These are phyloP conservation scores for Heptranchias perlo DNA, from an alignment of 2,113 vertebrate genomes.

Conservation along the genomic window DNA sequence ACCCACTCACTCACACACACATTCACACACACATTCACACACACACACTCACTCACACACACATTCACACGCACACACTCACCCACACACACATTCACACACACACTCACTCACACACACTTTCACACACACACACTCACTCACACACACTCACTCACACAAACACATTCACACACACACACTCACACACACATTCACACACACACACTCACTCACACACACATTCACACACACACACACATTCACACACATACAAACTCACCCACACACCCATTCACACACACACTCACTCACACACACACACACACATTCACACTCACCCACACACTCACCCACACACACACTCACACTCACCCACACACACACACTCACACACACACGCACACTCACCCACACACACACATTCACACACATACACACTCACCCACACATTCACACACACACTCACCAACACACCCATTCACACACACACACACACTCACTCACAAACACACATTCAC, in stretches of 20 bases:
- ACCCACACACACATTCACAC: neutral
- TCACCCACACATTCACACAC: neutral
- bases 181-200: neutral
- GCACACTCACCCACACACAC: neutral
- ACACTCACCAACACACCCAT: neutral
- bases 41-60: neutral
- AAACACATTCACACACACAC: too few relatives aligned
- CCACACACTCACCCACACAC: neutral
- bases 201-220: neutral
- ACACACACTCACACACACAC: neutral
- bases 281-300: too few relatives aligned
- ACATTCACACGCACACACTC: neutral
- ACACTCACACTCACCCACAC: neutral
- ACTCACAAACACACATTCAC: too few relatives aligned
- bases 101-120: neutral
- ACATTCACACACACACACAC: too few relatives aligned
- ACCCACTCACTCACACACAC: neutral
- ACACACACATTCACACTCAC: too few relatives aligned
- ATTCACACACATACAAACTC: neutral
- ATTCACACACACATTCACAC: neutral
- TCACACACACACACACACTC: too few relatives aligned
- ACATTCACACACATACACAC: neutral
- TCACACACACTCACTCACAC: neutral
- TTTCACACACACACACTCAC: neutral
- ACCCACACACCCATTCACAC: too few relatives aligned